A percentile compares a stretch with the other conserved stretches of the same genome.
These are phyloP conservation scores for Solenodon paradoxus DNA, from an alignment of 2,113 vertebrate species.

Conservation along the genomic window DNA sequence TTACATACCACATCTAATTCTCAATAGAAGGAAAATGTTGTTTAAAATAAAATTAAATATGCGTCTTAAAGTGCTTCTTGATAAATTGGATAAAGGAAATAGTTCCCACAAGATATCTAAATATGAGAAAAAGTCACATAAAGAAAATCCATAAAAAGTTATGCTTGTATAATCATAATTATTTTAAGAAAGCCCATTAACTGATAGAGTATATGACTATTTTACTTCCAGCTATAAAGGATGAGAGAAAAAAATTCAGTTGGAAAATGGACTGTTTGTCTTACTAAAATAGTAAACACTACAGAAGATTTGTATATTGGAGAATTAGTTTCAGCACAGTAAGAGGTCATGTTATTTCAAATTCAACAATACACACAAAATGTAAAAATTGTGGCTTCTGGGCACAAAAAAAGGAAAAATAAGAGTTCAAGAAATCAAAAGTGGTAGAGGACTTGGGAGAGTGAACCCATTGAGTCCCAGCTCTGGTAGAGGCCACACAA, in stretches of 20 bases:
- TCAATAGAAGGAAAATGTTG: neutral
- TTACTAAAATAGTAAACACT: neutral
- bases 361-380: neutral
- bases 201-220: neutral
- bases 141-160: neutral
- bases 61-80: neutral
- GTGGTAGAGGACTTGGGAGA: neutral
- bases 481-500: neutral
- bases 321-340: neutral
- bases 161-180: neutral
- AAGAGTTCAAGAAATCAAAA: neutral
- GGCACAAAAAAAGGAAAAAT: neutral
- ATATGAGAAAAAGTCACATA: neutral
- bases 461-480: neutral
- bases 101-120: neutral
- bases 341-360: neutral
- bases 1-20: neutral
- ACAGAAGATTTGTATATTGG: neutral
- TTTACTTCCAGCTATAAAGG: conserved; percentile 4
- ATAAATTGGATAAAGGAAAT: neutral
- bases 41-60: neutral
- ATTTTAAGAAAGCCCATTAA: neutral
- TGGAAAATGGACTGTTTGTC: conserved; percentile 6
- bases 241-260: neutral
- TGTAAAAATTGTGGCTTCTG: neutral